Evolutionary conservation across 2,888 invertebrate species (phyloP).

Genomic region (Macroteleia sp.): DNA sequence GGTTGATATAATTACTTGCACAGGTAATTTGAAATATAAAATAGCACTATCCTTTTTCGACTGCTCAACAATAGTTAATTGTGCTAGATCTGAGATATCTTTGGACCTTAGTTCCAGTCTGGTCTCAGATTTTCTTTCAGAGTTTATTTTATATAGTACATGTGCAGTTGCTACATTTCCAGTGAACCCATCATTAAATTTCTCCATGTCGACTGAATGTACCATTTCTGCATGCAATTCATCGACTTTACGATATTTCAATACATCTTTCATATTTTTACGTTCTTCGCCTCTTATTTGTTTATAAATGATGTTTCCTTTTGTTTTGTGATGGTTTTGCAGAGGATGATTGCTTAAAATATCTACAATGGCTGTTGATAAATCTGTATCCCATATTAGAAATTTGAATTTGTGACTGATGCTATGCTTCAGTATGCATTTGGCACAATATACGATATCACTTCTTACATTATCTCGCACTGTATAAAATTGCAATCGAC

Average conservation of each 20-base stretch:
- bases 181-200: conserved; percentile 15
- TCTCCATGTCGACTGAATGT: background rate
- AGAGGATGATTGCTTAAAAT: no score
- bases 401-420: no score
- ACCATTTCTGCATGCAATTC: conserved; percentile 1
- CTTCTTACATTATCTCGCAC: background rate
- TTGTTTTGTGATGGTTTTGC: no score
- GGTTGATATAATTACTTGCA: conserved; percentile 21
- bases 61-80: background rate
- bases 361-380: background rate
- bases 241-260: background rate
- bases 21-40: conserved; percentile 1
- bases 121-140: conserved; percentile 3
- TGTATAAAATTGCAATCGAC: background rate
- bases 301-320: no score
- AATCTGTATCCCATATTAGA: no score
- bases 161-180: background rate
- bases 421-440: background rate
- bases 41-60: conserved; percentile 15
- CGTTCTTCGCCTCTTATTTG: conserved; percentile 24
- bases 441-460: background rate
- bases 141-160: conserved; percentile 30
- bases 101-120: conserved; percentile 8
- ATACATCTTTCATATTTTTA: background rate
- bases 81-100: background rate